Evolutionary conservation across 2,797 vertebrate species (phyloP).

Genomic region (Limnodromus scolopaceus): DNA sequence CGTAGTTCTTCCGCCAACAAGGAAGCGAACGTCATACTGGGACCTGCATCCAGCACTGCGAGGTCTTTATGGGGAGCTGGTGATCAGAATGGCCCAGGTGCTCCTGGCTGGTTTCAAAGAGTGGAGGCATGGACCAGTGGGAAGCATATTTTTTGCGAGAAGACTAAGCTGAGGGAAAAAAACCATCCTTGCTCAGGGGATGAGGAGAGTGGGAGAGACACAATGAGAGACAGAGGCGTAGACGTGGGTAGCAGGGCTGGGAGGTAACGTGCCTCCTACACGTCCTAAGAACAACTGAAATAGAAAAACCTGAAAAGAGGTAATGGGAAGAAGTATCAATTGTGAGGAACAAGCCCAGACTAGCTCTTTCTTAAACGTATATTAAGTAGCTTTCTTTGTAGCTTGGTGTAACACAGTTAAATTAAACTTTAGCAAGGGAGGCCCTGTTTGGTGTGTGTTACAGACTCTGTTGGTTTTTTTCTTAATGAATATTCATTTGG

Average conservation of each 20-base stretch:
- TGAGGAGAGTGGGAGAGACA: background rate
- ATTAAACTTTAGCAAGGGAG: background rate
- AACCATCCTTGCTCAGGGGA: background rate
- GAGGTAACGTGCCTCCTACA: background rate
- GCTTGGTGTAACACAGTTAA: background rate
- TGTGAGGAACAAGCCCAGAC: background rate
- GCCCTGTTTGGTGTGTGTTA: background rate
- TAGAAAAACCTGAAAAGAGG: background rate
- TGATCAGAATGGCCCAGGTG: background rate
- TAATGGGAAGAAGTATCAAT: background rate
- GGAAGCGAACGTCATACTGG: background rate
- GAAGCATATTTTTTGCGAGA: background rate
- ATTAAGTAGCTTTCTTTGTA: background rate
- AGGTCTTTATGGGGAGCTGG: background rate
- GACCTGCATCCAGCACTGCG: background rate
- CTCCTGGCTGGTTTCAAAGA: background rate
- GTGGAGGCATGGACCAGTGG: too few species aligned
- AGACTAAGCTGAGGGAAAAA: background rate
- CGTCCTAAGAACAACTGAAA: background rate
- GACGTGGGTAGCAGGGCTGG: background rate
- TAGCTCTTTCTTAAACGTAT: background rate
- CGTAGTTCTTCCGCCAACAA: background rate
- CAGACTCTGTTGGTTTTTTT: background rate
- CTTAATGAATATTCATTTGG: background rate
- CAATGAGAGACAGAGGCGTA: rapidly evolving